Evolutionary conservation across 2,888 invertebrate genomes (phyloP).

Genomic region (Rhimphoctona megacephalus): DNA sequence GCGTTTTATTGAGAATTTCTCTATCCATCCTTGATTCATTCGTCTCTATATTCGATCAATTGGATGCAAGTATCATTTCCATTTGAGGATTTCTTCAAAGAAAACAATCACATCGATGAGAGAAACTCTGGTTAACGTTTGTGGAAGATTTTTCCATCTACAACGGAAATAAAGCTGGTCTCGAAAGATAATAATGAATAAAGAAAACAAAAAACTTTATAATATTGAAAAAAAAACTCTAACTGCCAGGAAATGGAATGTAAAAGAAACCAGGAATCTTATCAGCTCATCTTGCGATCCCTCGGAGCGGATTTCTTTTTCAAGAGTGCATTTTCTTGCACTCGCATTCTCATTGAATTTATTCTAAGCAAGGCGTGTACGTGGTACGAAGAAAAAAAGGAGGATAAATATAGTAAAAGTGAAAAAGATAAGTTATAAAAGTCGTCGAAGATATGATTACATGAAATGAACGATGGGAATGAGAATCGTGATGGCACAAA

Average conservation of each 20-base stretch:
- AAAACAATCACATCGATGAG: not conserved
- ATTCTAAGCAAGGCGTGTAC: not conserved
- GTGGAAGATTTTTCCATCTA: constrained; percentile 30
- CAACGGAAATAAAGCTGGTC: not conserved
- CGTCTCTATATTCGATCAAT: not conserved
- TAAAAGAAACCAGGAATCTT: not conserved
- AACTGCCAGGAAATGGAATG: constrained; percentile 9
- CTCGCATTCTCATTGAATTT: not conserved
- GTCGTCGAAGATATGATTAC: not conserved
- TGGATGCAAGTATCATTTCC: not conserved
- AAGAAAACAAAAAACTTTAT: constrained; percentile 7
- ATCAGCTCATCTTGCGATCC: not conserved
- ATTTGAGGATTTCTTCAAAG: not conserved
- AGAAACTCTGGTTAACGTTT: not conserved
- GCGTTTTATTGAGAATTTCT: not conserved
- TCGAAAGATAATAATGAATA: constrained; percentile 13
- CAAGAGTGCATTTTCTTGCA: not conserved
- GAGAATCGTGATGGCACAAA: not conserved
- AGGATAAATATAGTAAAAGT: not conserved
- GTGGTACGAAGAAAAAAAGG: not conserved
- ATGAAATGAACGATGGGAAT: not conserved
- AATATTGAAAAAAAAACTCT: constrained; percentile 26
- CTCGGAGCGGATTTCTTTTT: not conserved
- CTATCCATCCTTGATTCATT: not conserved
- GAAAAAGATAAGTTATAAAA: constrained; percentile 4